Conservation (phyloP, 2,888 invertebrate genomes). For the Odontomyia ornata region DNA sequence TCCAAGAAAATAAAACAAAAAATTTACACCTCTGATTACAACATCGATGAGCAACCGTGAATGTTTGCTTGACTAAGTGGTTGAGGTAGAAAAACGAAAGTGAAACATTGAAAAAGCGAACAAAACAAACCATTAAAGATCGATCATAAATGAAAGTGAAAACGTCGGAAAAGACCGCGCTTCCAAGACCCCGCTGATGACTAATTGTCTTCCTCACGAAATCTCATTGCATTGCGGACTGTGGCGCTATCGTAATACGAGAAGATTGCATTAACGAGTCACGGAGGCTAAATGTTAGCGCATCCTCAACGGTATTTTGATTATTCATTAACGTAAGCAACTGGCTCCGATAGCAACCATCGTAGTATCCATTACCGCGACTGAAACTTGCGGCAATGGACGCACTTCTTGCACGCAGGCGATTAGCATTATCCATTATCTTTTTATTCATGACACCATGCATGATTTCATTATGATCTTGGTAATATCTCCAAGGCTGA, state of each 20-base stretch:
- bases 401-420: not conserved
- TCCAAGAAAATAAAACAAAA: not conserved
- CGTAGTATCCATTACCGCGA: not conserved
- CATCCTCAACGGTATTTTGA: conserved; percentile 7
- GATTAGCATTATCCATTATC: conserved; percentile 10
- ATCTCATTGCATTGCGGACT: not conserved
- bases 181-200: conserved; percentile 21
- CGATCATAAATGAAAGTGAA: conserved; percentile 39
- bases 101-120: conserved; percentile 27
- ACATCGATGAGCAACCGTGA: not conserved
- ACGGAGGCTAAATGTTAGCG: not conserved
- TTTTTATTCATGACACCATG: not conserved
- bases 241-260: conserved; percentile 4
- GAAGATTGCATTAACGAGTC: conserved; percentile 1
- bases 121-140: conserved; percentile 32
- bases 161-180: conserved; percentile 11
- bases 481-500: too few relatives aligned
- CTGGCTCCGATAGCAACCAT: not conserved
- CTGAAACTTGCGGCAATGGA: not conserved
- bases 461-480: not conserved
- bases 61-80: not conserved
- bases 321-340: not conserved
- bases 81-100: conserved; percentile 16
- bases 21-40: conserved; percentile 37
- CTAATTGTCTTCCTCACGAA: conserved; percentile 42